Percentiles rank a stretch among this genome's conserved stretches.
Evolutionary conservation across 2,797 vertebrate genomes (phyloP).

Genomic region (Denticeps clupeoides): DNA sequence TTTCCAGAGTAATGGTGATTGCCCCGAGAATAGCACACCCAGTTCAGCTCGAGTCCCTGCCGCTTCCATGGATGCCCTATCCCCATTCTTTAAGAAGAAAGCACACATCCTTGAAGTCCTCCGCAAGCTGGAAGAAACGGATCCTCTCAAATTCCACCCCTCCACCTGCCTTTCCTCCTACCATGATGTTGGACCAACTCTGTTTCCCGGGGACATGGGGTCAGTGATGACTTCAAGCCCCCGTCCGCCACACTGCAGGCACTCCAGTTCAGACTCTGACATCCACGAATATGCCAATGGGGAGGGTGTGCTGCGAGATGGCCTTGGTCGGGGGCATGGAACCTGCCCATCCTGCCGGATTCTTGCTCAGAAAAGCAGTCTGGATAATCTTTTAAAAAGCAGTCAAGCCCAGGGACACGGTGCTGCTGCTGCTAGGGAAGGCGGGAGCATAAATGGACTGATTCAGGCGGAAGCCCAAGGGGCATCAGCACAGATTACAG

Average conservation of each 20-base stretch:
- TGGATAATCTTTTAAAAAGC: conserved; percentile 47
- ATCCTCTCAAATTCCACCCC: conserved; percentile 42
- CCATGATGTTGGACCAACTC: conserved; percentile 14
- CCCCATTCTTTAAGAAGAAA: conserved; percentile 67
- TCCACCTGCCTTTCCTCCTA: conserved; percentile 18
- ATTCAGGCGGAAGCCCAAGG: conserved; percentile 7
- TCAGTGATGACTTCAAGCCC: not conserved
- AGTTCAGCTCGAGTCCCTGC: conserved; percentile 13
- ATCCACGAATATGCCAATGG: conserved; percentile 47
- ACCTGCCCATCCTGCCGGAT: conserved; percentile 49
- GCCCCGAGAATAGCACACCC: conserved; percentile 16
- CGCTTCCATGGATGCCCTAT: conserved; percentile 54
- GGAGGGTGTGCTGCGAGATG: conserved; percentile 29
- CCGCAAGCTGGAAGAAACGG: conserved; percentile 62
- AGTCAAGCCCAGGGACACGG: conserved; percentile 25
- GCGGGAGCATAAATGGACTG: no score
- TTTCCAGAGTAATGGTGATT: conserved; percentile 17
- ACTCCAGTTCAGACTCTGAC: conserved; percentile 34
- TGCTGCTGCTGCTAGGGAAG: not conserved
- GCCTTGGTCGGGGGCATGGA: conserved; percentile 23
- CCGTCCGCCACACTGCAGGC: conserved; percentile 25
- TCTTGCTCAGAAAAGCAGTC: conserved; percentile 37
- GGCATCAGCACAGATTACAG: conserved; percentile 7
- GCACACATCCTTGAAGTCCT: conserved; percentile 70
- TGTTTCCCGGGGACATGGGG: conserved; percentile 24